These are phyloP conservation scores for Notiomystis cincta DNA, from an alignment of 2,113 vertebrate species.

Conservation along the genomic window DNA sequence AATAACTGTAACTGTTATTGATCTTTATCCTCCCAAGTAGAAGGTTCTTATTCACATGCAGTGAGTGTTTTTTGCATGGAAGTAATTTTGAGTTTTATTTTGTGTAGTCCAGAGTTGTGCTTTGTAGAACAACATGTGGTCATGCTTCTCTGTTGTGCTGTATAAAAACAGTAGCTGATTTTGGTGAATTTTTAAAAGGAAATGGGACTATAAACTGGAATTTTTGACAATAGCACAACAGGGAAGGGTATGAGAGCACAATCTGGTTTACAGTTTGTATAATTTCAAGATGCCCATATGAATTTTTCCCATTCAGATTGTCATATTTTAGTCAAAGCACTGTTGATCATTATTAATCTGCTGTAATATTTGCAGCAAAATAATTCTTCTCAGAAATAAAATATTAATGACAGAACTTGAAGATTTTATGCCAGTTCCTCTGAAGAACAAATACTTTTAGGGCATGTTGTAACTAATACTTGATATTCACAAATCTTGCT, in stretches of 20 bases:
- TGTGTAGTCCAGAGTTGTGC: not conserved
- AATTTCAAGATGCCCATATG: not conserved
- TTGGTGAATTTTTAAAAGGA: not conserved
- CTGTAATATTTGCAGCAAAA: not conserved
- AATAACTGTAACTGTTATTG: not conserved
- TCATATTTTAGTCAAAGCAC: not conserved
- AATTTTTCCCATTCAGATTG: not conserved
- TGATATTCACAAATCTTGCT: not conserved
- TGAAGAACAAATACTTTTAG: not conserved
- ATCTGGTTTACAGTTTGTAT: not conserved
- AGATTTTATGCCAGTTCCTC: not conserved
- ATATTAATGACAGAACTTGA: not conserved
- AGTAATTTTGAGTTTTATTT: not conserved
- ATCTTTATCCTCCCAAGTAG: not conserved
- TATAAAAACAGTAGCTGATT: not conserved
- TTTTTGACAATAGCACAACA: not conserved
- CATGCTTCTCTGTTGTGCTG: not conserved
- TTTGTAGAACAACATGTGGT: not conserved
- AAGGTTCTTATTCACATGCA: not conserved
- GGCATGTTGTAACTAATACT: not conserved
- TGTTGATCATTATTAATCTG: not conserved
- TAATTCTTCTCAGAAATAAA: not conserved
- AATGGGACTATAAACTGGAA: not conserved
- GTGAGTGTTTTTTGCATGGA: not conserved
- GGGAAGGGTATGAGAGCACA: not conserved